These are phyloP conservation scores for Andrena haemorrhoa DNA, from an alignment of 2,888 invertebrate genomes.

Conservation along the genomic window DNA sequence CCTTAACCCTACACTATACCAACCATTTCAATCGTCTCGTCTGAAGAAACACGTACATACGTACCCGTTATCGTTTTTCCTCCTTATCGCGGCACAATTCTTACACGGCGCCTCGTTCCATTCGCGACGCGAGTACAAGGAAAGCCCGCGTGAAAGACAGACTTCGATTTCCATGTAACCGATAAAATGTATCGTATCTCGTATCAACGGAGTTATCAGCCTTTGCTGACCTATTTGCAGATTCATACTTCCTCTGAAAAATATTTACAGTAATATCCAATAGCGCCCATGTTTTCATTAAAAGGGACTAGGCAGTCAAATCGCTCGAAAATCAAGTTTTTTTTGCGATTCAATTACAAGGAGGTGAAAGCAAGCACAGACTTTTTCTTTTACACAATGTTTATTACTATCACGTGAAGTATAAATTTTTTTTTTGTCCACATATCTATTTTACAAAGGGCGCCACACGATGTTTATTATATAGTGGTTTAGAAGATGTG, in stretches of 20 bases:
- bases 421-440: too few relatives aligned
- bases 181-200: slow-evolving; percentile 38
- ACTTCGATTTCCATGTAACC: slow-evolving; percentile 46
- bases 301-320: too few relatives aligned
- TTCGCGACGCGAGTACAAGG: slow-evolving; percentile 31
- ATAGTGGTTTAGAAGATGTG: too few relatives aligned
- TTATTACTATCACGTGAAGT: too few relatives aligned
- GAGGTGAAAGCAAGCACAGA: too few relatives aligned
- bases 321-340: too few relatives aligned
- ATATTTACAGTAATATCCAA: background rate
- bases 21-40: slow-evolving; percentile 17
- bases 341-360: too few relatives aligned
- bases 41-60: slow-evolving; percentile 27
- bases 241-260: slow-evolving; percentile 15
- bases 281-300: background rate
- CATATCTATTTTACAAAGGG: too few relatives aligned
- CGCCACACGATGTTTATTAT: too few relatives aligned
- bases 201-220: slow-evolving; percentile 34
- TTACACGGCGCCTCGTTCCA: slow-evolving; percentile 36
- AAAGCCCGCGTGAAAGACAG: slow-evolving; percentile 46
- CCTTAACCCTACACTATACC: too few relatives aligned
- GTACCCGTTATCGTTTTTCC: slow-evolving; percentile 28
- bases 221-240: slow-evolving; percentile 38
- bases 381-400: too few relatives aligned
- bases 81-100: slow-evolving; percentile 59